Percentiles rank a stretch among this genome's conserved stretches.
Evolutionary conservation across 64 coral and sea anemone genomes (phyloP).

Genomic region (Pocillopora verrucosa): DNA sequence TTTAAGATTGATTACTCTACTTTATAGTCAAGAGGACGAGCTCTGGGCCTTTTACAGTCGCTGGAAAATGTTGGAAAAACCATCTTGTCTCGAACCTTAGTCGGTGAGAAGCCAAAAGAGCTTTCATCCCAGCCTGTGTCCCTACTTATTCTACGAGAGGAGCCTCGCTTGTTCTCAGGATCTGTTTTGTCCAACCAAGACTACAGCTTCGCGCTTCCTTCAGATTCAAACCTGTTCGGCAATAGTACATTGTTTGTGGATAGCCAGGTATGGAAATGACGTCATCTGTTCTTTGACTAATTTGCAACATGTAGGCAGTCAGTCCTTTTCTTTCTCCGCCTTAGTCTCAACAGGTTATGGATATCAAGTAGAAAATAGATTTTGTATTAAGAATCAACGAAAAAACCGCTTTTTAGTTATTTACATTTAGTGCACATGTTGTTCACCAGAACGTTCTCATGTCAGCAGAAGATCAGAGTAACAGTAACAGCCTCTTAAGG

Average conservation of each 20-base stretch:
- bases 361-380: too few relatives aligned
- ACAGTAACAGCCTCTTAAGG: too few relatives aligned
- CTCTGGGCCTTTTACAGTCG: neutral
- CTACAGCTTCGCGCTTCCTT: conserved; percentile 32
- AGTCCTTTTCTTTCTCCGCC: too few relatives aligned
- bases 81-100: conserved; percentile 30
- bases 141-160: neutral
- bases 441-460: too few relatives aligned
- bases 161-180: conserved; percentile 5
- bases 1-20: neutral
- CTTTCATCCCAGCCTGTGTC: neutral
- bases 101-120: conserved; percentile 5
- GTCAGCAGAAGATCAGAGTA: too few relatives aligned
- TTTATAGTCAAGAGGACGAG: neutral
- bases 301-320: too few relatives aligned
- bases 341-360: too few relatives aligned
- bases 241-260: neutral
- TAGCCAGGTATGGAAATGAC: conserved; percentile 28
- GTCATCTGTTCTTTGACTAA: too few relatives aligned
- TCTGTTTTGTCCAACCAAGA: neutral
- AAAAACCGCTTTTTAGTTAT: too few relatives aligned
- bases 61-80: conserved; percentile 19
- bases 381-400: too few relatives aligned
- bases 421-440: too few relatives aligned
- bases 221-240: neutral